These are phyloP conservation scores for Apteryx mantelli DNA, from an alignment of 2,113 vertebrate species.

Conservation along the genomic window DNA sequence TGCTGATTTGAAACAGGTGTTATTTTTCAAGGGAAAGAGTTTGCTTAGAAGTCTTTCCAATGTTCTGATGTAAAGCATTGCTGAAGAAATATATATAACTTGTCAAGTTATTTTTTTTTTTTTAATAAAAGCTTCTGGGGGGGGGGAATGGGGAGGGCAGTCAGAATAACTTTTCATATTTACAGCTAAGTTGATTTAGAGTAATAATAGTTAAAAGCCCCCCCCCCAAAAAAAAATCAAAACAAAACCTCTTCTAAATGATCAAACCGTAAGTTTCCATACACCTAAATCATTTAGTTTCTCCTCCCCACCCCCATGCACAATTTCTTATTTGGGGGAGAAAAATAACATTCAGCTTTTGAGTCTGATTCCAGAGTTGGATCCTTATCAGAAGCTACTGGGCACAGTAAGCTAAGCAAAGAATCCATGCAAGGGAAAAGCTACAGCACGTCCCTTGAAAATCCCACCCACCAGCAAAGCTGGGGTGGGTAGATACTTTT, in stretches of 20 bases:
- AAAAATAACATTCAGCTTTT: neutral
- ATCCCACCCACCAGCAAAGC: neutral
- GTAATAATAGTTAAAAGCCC: neutral
- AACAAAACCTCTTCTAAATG: neutral
- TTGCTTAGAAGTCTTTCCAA: slow-evolving; percentile 1
- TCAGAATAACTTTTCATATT: slow-evolving; percentile 18
- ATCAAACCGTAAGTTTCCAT: neutral
- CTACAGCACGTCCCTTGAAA: neutral
- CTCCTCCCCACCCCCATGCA: neutral
- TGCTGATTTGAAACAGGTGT: slow-evolving; percentile 20
- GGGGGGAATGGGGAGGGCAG: neutral
- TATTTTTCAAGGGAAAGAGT: slow-evolving; percentile 7
- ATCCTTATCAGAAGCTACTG: neutral
- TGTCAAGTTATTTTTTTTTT: neutral
- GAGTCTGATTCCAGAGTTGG: neutral
- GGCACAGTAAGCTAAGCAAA: neutral
- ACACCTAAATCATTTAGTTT: neutral
- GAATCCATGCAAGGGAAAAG: neutral
- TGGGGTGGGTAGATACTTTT: neutral
- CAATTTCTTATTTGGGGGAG: neutral
- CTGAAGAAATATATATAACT: neutral
- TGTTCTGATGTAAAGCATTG: neutral
- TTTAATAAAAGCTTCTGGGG: neutral
- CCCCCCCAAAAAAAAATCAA: neutral
- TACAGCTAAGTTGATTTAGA: neutral